A percentile compares a stretch with the other conserved stretches of the same genome.
Evolutionary conservation across 2,797 vertebrate species (phyloP).

Genomic region (Eulemur albifrons): DNA sequence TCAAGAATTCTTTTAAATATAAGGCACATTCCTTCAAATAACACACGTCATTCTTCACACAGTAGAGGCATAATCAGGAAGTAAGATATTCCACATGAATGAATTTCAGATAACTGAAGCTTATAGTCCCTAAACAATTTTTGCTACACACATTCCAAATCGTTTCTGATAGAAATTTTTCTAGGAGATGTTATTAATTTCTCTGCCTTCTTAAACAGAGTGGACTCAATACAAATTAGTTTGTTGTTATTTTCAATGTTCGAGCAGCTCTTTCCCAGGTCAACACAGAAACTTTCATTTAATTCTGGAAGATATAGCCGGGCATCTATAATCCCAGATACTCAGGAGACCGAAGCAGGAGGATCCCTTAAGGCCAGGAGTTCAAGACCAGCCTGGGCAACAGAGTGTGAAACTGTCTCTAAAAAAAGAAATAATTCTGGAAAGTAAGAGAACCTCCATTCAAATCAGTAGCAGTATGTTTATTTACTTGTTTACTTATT

Average conservation of each 20-base stretch:
- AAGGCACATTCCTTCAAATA: slow-evolving; percentile 13
- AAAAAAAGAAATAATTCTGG: too few relatives aligned
- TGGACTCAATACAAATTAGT: background rate
- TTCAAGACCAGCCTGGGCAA: background rate
- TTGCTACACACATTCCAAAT: background rate
- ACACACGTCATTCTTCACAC: background rate
- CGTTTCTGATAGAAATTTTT: background rate
- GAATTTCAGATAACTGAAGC: background rate
- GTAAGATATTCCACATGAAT: background rate
- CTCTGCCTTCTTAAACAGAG: background rate
- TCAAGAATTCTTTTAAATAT: background rate
- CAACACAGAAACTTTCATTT: background rate
- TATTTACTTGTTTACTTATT: background rate
- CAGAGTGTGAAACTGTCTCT: background rate
- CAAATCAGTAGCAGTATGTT: background rate
- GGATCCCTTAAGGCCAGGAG: background rate
- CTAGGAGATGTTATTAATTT: background rate
- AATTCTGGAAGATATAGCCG: slow-evolving; percentile 1
- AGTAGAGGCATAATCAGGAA: background rate
- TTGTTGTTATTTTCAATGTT: background rate
- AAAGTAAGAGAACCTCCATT: slow-evolving; percentile 7
- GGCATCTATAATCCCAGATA: background rate
- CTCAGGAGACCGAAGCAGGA: background rate
- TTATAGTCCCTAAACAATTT: background rate
- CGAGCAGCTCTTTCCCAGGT: background rate